phyloP scores from a whole-genome alignment of 2,113 vertebrate species.

The Austrofundulus limnaeus region DNA sequence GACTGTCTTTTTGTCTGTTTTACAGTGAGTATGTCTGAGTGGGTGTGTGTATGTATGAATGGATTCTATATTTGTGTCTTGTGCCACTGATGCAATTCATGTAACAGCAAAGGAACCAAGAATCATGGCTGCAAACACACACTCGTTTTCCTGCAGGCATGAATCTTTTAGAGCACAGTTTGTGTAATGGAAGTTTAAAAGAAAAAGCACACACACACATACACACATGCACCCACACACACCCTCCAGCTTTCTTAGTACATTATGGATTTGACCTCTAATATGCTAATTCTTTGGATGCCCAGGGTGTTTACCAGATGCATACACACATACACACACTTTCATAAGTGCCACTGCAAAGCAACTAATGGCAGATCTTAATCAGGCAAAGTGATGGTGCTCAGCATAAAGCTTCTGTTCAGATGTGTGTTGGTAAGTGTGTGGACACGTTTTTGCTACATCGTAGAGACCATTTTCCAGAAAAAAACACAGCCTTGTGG shows the following conservation, averaged over 20 bases:
- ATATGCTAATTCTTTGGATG: constrained; percentile 48
- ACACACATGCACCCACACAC: constrained; percentile 16
- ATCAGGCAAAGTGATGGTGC: constrained; percentile 11
- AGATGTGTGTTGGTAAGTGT: neutral
- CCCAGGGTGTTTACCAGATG: constrained; percentile 35
- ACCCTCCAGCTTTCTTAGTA: constrained; percentile 26
- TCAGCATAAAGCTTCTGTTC: constrained; percentile 24
- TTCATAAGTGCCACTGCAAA: constrained; percentile 1
- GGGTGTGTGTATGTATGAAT: constrained; percentile 5
- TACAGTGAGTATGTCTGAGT: constrained; percentile 3
- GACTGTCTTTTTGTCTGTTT: no score
- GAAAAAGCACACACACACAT: constrained; percentile 1
- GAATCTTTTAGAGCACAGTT: constrained; percentile 34
- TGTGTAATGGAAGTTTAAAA: constrained; percentile 18
- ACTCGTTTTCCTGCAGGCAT: constrained; percentile 33
- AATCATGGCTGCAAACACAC: neutral
- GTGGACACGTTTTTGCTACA: no score
- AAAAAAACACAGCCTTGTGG: no score
- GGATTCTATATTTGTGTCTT: constrained; percentile 3
- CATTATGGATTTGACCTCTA: constrained; percentile 64
- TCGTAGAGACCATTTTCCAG: no score
- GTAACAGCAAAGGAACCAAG: constrained; percentile 30
- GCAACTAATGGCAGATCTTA: constrained; percentile 12
- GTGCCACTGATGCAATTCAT: constrained; percentile 39
- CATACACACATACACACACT: constrained; percentile 13